Evolutionary conservation across 2,888 invertebrate species (phyloP), one percentile per base, ranked within the genome.

Genomic region (Pterostichus niger): DNA sequence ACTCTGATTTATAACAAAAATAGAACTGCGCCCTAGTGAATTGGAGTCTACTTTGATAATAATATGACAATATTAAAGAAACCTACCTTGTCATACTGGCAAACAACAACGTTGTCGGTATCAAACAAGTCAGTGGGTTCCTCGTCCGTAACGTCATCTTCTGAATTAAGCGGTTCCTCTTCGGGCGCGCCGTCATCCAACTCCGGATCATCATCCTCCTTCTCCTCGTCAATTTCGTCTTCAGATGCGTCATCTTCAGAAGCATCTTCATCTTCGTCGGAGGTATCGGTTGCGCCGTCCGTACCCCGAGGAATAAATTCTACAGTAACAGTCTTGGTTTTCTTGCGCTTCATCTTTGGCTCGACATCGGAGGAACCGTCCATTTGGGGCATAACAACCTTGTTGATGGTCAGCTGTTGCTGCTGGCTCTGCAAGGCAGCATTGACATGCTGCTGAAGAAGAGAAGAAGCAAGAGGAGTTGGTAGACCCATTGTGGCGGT

Each of bases 71-170:
- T 11, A 7, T 31, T 17, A 59, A 6, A 40, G 40, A 6, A 6
- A 85, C 85, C 86, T 89, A 96, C 97, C 93, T 99, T 99, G 91
- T 99, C 99, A 91, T 99, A 99, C 91, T 99, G 99, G 90, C 99
- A 99, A 84, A 99, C 99, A 84, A 99, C 98, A 83, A 99, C 99
- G 92, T 99, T 99, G 87, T 99, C 99, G 56, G 99, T 98, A 87
- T 99, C 99, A 91, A 99, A 99, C 89, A 99, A 93, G 90, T 99
- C 98, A 84, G 95, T 93, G 0, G 97, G 95, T 88, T 98, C 97
- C 88, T 98, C 99, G 89, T 99, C 99, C 73, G 98, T 98, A 6
- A 99, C 98, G 91, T 99, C 99, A 91, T 99, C 99, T 87, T 95
- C 98, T 5, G 98, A 98, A 90, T 99, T 99, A 0, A 99, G 91